phyloP scores from a whole-genome alignment of 2,888 invertebrate genomes.

The Catocala nupta region DNA sequence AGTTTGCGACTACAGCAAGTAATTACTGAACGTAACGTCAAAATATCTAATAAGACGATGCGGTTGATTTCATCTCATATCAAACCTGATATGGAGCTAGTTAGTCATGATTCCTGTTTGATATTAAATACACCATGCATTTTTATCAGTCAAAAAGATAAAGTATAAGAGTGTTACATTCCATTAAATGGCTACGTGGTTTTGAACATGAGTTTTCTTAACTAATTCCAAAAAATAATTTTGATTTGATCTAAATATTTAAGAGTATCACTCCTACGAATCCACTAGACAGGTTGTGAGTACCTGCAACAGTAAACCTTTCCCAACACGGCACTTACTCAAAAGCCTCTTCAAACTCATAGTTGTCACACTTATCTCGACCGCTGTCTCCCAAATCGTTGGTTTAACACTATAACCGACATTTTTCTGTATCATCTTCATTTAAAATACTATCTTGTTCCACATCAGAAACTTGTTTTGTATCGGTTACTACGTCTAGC shows the following conservation, averaged over 20 bases:
- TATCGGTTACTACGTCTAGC: conserved; percentile 31
- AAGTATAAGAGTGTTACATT: too few relatives aligned
- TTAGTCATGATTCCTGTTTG: too few relatives aligned
- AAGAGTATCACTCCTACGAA: neutral
- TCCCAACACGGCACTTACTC: conserved; percentile 32
- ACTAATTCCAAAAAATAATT: too few relatives aligned
- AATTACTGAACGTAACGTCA: too few relatives aligned
- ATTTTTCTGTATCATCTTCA: conserved; percentile 64
- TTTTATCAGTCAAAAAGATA: too few relatives aligned
- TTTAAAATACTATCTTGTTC: conserved; percentile 61
- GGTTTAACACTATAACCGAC: conserved; percentile 64
- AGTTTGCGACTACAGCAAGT: too few relatives aligned
- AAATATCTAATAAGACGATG: too few relatives aligned
- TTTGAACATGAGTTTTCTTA: too few relatives aligned
- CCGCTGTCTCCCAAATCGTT: conserved; percentile 45
- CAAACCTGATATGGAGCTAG: too few relatives aligned
- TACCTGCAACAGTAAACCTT: conserved; percentile 35
- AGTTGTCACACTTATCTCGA: conserved; percentile 47
- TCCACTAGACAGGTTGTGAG: conserved; percentile 18
- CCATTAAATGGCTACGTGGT: too few relatives aligned
- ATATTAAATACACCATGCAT: too few relatives aligned
- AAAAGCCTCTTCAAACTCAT: conserved; percentile 32
- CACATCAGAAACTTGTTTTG: conserved; percentile 59
- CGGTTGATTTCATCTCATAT: too few relatives aligned
- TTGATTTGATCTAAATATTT: neutral